Base-by-base conservation (phyloP, 2,113 vertebrate genomes). In the Gallinago jamesoni region DNA sequence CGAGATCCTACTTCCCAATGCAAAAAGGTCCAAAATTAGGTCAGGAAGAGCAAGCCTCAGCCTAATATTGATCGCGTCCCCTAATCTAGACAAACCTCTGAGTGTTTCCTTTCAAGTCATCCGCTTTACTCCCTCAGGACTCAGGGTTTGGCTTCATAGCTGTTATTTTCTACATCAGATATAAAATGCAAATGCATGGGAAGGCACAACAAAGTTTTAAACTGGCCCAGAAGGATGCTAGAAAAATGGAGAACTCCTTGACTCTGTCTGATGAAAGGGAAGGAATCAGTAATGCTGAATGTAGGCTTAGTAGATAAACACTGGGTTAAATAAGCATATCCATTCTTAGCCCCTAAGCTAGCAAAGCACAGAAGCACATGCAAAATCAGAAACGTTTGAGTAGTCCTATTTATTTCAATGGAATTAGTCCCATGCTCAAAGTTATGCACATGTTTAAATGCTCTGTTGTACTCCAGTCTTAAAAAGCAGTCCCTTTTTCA, bases 331-430 rank as follows among this genome's bases (percentile, higher is more conserved):
- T 69, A 88, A 91, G 67, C 75, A 70, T 96, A 93, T 91, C 84
- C 50, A 9, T 93, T 91, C 92, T 82, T 79, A 94, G 94, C 94
- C 94, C 89, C 74, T 95, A 90, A 97, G 95, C 91, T 93, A 95
- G 75, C 70, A 93, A 18, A 91, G 28, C 45, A 66, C 37, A 73
- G 84, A 96, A 95, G 41, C 62, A 83, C 67, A 85, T 88, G 87
- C n/a, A 85, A 93, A 82, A 95, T 90, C 75, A 80, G 70, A 90
- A 94, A 77, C 59, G 1, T 91, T 91, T 88, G 50, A 96, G 55
- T 70, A 77, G 89, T 63, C 50, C 63, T 91, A 68, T 93, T 95
- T 94, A 93, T 91, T 96, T 96, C 67, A 90, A 20, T 55, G 14
- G 59, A 91, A 93, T 90, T 90, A 39, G 20, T 94, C 59, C 33